Conservation (phyloP, 2,888 invertebrate genomes). For the Cerastis rubricosa region DNA sequence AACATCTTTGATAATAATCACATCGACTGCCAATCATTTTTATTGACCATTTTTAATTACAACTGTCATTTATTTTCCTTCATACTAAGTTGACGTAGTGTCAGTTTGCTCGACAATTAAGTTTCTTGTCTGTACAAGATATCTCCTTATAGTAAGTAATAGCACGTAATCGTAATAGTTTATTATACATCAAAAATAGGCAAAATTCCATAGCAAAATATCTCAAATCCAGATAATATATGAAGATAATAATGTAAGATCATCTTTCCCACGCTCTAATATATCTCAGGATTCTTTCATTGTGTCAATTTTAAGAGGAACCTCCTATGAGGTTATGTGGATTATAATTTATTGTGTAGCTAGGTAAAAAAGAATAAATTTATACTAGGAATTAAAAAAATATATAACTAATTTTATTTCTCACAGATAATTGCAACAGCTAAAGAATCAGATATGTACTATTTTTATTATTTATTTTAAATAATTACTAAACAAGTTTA, state of each 20-base stretch:
- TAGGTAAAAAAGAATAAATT: background rate
- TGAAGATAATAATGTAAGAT: conserved; percentile 33
- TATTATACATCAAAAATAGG: background rate
- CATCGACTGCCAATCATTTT: too few relatives aligned
- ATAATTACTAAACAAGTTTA: too few relatives aligned
- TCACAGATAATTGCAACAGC: background rate
- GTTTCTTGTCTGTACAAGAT: background rate
- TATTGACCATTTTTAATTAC: too few relatives aligned
- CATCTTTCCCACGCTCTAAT: conserved; percentile 60
- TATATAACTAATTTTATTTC: background rate
- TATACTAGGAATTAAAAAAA: background rate
- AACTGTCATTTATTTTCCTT: too few relatives aligned
- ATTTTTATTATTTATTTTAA: too few relatives aligned
- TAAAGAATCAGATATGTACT: background rate
- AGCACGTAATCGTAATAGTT: too few relatives aligned
- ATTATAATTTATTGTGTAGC: background rate
- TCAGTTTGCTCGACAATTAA: background rate
- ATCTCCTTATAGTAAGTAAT: too few relatives aligned
- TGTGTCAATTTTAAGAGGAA: conserved; percentile 66
- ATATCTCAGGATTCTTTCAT: conserved; percentile 62
- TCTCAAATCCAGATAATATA: background rate
- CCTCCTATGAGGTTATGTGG: background rate
- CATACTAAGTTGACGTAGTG: background rate
- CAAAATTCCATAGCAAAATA: conserved; percentile 16
- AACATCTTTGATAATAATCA: too few relatives aligned